Base-by-base conservation (phyloP, 2,797 vertebrate species). In the Thripadectes ignobilis region DNA sequence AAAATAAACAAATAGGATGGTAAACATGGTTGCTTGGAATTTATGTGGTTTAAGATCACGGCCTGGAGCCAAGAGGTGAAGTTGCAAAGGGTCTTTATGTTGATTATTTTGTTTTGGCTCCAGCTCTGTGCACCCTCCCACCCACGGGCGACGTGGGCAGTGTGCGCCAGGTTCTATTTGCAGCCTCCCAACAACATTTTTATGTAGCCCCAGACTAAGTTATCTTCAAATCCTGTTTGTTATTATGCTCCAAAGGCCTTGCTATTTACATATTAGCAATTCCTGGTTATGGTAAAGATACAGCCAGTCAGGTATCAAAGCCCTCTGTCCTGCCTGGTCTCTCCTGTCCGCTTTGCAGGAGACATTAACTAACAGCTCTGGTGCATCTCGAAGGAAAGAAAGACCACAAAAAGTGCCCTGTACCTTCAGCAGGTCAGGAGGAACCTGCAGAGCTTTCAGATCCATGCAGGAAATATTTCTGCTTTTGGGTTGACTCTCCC, bases 101-200 rank as follows among this genome's bases (percentile, higher is more conserved):
- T 30, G 54, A 12, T 63, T 73, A 63, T 75, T 87, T 58, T 49
- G 24, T 75, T 87, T 62, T 4, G 27, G 43, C 48, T 39, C 8
- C 32, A 66, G 21, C 7, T 80, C n/a, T 39, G 43, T 71, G 71
- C 43, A 71, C 58, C 49, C 74, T n/a, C 43, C 63, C 14, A 1
- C 41, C 29, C 77, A 54, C 1, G 0, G 2, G 6, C 6, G 7
- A 46, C 1, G 2, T 10, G n/a, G 85, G 57, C 36, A 1, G 1
- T 43, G 8, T 0, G 0, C 3, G 3, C 36, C 46, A 49, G 54
- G 21, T 27, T 43, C 45, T 30, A 3, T 30, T 63, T 87, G 29
- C 24, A 54, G 23, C 51, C 82, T 80, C 82, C 69, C 30, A 38
- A 62, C 21, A 68, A 38, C 8, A 10, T 52, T 66, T 91, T 58